phyloP scores from a whole-genome alignment of 37 sponge, comb jelly and placozoan genomes.

The Mnemiopsis leidyi region DNA sequence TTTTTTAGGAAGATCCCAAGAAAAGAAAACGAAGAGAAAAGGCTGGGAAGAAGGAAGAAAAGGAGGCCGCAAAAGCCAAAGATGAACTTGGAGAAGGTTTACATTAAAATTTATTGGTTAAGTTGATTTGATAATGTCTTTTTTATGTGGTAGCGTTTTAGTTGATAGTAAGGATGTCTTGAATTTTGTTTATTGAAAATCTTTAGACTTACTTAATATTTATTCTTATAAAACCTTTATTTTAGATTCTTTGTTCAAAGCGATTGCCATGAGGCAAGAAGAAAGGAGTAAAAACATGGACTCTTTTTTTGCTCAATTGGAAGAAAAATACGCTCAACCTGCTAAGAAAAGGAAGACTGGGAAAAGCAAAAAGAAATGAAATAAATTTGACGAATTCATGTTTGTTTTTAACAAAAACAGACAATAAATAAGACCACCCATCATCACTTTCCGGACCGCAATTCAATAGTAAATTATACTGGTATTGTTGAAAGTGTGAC shows the following conservation, averaged over 20 bases:
- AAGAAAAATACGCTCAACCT: slow-evolving; percentile 22
- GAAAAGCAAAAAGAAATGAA: slow-evolving; percentile 29
- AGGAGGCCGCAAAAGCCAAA: not conserved
- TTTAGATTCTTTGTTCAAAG: not conserved
- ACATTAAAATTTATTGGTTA: too few relatives aligned
- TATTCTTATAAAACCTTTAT: not conserved
- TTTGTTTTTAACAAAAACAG: too few relatives aligned
- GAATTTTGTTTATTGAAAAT: too few relatives aligned
- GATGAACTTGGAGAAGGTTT: not conserved
- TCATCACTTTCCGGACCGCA: too few relatives aligned
- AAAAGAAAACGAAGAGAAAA: slow-evolving; percentile 6
- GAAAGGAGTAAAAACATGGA: slow-evolving; percentile 42
- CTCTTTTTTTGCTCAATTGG: slow-evolving; percentile 8
- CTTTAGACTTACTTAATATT: not conserved
- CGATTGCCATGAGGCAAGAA: slow-evolving; percentile 13
- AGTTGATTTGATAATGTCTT: too few relatives aligned
- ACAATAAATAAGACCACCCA: too few relatives aligned
- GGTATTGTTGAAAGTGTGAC: too few relatives aligned
- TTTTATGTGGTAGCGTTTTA: not conserved
- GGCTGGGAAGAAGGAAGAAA: not conserved
- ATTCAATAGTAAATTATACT: too few relatives aligned
- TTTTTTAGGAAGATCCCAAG: not conserved
- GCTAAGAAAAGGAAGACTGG: slow-evolving; percentile 8
- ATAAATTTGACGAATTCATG: too few relatives aligned
- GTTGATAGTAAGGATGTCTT: too few relatives aligned